These are phyloP conservation scores for Poecilia picta DNA, from an alignment of 2,797 vertebrate species.

Conservation along the genomic window DNA sequence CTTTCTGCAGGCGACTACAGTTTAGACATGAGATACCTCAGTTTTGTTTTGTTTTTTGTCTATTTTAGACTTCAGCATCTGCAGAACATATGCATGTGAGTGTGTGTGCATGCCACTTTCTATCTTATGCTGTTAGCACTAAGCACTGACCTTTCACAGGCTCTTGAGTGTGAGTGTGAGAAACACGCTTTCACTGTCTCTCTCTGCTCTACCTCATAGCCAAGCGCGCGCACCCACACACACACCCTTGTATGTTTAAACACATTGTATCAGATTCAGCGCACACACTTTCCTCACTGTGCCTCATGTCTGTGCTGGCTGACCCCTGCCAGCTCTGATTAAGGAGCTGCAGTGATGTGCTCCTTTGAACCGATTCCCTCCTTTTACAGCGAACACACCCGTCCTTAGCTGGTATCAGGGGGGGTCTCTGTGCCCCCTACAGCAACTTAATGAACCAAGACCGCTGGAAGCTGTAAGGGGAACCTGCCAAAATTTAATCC, in stretches of 20 bases:
- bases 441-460: constrained; percentile 76
- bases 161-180: constrained; percentile 90
- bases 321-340: constrained; percentile 93
- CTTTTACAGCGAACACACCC: constrained; percentile 90
- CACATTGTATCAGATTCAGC: constrained; percentile 12
- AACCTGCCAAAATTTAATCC: constrained; percentile 51
- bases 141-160: constrained; percentile 87
- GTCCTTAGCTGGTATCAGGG: constrained; percentile 88
- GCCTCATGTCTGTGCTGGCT: constrained; percentile 82
- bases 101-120: constrained; percentile 46
- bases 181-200: constrained; percentile 89
- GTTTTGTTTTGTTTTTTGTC: constrained; percentile 55
- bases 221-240: constrained; percentile 27
- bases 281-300: constrained; percentile 48
- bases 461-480: constrained; percentile 55
- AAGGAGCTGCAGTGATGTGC: constrained; percentile 94
- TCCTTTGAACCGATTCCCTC: constrained; percentile 90
- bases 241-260: constrained; percentile 36
- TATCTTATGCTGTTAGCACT: constrained; percentile 79
- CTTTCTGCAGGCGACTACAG: constrained; percentile 40
- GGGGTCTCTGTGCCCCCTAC: constrained; percentile 78
- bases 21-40: constrained; percentile 49
- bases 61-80: constrained; percentile 67
- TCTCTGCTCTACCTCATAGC: constrained; percentile 76
- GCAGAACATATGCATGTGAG: constrained; percentile 27